Percentiles rank a stretch among this genome's conserved stretches.
These are phyloP conservation scores for Melanophora roralis DNA, from an alignment of 2,888 invertebrate species.

Conservation along the genomic window DNA sequence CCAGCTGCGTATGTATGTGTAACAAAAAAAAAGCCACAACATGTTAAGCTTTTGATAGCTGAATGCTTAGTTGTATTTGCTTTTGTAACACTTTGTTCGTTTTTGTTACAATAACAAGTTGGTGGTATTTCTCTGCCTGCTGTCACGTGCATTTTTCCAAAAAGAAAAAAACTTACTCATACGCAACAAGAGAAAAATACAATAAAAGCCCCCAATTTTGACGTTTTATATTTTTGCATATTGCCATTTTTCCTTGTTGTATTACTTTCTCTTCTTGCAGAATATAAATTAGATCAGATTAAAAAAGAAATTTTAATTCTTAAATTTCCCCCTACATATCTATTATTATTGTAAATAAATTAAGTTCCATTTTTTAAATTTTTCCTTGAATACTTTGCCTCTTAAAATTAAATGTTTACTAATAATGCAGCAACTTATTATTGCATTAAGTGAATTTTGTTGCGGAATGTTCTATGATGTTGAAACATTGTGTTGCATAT, in stretches of 20 bases:
- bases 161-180: slow-evolving; percentile 18
- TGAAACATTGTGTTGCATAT: slow-evolving; percentile 51
- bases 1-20: not conserved
- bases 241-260: slow-evolving; percentile 9
- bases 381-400: too few relatives aligned
- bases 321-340: too few relatives aligned
- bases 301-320: too few relatives aligned
- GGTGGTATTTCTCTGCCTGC: slow-evolving; percentile 13
- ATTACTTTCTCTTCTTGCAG: not conserved
- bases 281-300: not conserved
- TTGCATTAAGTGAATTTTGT: slow-evolving; percentile 6
- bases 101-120: slow-evolving; percentile 25
- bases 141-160: slow-evolving; percentile 17
- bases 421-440: slow-evolving; percentile 1
- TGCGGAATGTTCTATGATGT: slow-evolving; percentile 25
- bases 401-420: slow-evolving; percentile 9
- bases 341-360: too few relatives aligned
- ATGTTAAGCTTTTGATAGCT: slow-evolving; percentile 42
- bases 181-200: slow-evolving; percentile 24
- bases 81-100: slow-evolving; percentile 25
- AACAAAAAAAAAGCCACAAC: slow-evolving; percentile 9
- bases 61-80: slow-evolving; percentile 3
- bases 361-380: too few relatives aligned
- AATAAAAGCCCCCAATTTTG: slow-evolving; percentile 52
- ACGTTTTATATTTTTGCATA: slow-evolving; percentile 21